Conservation (phyloP, 2,113 vertebrate genomes). For the Tychaedon coryphoeus region DNA sequence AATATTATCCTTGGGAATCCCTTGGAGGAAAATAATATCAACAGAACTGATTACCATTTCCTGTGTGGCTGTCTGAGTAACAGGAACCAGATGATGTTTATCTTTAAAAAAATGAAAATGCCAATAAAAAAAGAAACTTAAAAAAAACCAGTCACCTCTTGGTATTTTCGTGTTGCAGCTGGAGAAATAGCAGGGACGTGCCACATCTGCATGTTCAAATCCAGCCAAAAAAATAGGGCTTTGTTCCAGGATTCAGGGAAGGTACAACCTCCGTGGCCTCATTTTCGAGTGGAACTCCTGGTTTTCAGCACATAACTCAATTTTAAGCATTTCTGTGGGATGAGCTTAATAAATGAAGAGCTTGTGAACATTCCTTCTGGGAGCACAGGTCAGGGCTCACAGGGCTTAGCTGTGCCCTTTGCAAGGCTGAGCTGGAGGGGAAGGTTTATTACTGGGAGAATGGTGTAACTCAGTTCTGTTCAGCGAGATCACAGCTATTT, state of each 20-base stretch:
- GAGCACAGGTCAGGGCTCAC: background rate
- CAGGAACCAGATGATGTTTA: slow-evolving; percentile 30
- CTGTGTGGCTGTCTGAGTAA: slow-evolving; percentile 13
- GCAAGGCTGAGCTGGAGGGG: background rate
- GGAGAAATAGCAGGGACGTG: background rate
- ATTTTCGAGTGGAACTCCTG: background rate
- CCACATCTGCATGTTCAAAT: background rate
- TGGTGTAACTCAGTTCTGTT: background rate
- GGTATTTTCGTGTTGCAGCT: background rate
- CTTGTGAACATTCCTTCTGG: background rate
- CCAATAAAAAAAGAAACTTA: slow-evolving; percentile 22
- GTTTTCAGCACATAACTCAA: background rate
- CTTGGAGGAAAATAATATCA: background rate
- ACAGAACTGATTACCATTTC: slow-evolving; percentile 5
- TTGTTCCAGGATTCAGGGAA: background rate
- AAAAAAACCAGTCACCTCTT: background rate
- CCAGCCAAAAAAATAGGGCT: background rate
- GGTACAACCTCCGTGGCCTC: background rate
- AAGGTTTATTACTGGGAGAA: background rate
- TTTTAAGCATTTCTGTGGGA: background rate
- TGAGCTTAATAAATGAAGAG: background rate
- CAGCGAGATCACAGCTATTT: rapidly evolving
- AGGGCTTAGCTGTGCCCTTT: background rate
- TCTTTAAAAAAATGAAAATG: slow-evolving; percentile 41
- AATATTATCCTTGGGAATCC: slow-evolving; percentile 52